Base-by-base conservation (phyloP, 1,140 invertebrate species). In the Anagrus nilaparvatae region DNA sequence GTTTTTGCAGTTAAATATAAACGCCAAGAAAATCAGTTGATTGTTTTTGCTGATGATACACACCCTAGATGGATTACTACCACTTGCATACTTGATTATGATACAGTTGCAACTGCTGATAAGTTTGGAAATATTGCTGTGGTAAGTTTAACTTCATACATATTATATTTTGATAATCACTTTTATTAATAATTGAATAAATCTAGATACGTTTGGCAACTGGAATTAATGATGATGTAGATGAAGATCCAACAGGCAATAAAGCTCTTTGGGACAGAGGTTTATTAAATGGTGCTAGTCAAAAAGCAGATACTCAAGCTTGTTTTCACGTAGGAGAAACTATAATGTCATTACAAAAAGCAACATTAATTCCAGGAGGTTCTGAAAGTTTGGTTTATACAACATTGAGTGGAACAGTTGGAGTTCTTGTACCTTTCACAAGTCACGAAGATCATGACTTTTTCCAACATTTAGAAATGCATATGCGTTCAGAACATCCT, bases 401-500 rank as follows among this genome's bases (percentile, higher is more conserved):
- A 0, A 99, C 96, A 0, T 57, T 99, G 1, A 94, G 89, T 47
- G 97, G 97, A 9, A 82, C 88, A 5, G 84, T 99, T 2, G 97
- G 96, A 2, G 93, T 97, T 25, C 71, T 99, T 4, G 87, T 99
- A 9, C 94, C 97, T 0, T 99, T 99, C 54, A 95, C 93, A 0
- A 96, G 93, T 20, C 84, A 95, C 56, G 96, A 99, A 72, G 95
- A 99, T 64, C 92, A 95, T 53, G 95, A 99, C 59, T 98, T 99
- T 59, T 99, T 99, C 70, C 95, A 98, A 65, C 91, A 98, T 72
- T 68, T 99, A 37, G 97, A 99, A 65, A 99, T 99, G 96, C 94
- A 99, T 62, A 95, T 99, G 92, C 72, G 97, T 29, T 90, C 88
- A 34, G 95, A 99, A 65, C 88, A 97, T 67, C 78, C 91, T 0